phyloP scores from a whole-genome alignment of 2,113 vertebrate genomes.

The Misgurnus anguillicaudatus region DNA sequence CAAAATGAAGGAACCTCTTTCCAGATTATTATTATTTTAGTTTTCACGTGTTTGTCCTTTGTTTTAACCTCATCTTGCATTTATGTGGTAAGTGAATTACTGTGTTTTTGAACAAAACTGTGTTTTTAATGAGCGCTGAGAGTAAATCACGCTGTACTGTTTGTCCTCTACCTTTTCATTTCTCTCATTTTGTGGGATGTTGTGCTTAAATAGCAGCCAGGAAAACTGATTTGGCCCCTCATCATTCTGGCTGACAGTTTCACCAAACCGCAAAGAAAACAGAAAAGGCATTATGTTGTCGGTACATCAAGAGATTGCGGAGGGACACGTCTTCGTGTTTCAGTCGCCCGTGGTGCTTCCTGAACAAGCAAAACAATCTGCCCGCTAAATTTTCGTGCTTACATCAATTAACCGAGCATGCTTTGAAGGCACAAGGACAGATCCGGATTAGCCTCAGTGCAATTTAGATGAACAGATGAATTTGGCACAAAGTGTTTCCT shows the following conservation, averaged over 20 bases:
- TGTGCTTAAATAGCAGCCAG: constrained; percentile 42
- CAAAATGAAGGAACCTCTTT: neutral
- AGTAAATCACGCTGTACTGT: constrained; percentile 47
- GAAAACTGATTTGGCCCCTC: constrained; percentile 43
- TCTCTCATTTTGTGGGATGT: constrained; percentile 37
- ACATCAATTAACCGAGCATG: constrained; percentile 44
- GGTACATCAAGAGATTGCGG: constrained; percentile 38
- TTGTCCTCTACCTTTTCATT: constrained; percentile 16
- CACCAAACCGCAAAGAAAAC: constrained; percentile 35
- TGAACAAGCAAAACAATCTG: constrained; percentile 44
- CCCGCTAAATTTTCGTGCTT: constrained; percentile 40
- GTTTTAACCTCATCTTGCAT: neutral
- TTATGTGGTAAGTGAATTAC: constrained; percentile 37
- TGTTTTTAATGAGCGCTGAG: constrained; percentile 50
- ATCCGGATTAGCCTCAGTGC: constrained; percentile 38
- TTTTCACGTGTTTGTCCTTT: neutral
- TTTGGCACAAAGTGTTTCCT: constrained; percentile 37
- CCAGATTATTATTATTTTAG: neutral
- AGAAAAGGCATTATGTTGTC: constrained; percentile 41
- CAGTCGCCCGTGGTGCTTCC: constrained; percentile 15
- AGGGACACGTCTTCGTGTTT: constrained; percentile 6
- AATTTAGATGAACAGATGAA: constrained; percentile 45
- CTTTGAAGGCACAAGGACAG: constrained; percentile 33
- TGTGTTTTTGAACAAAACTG: constrained; percentile 35
- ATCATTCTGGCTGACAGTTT: constrained; percentile 31